Base-by-base conservation (phyloP, 2,888 invertebrate species). In the Mantis religiosa region DNA sequence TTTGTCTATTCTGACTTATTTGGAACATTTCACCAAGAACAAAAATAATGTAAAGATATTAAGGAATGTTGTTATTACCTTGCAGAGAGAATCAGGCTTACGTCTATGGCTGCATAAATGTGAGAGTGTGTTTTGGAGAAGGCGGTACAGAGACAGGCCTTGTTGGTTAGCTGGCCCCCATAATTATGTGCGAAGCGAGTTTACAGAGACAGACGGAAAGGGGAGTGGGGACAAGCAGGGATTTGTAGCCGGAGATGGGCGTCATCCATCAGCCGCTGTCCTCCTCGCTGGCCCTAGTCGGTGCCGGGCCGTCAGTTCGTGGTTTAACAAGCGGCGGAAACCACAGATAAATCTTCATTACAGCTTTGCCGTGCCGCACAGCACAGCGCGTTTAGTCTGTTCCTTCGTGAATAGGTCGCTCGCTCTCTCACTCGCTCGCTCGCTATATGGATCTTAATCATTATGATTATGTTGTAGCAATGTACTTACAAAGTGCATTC, bases 291-390 rank as follows among this genome's bases (percentile, higher is more conserved):
- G 71, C 86, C 81, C 28, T 86, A 86, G 71, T 86, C 71, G 71
- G 71, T 86, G 86, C 28, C n/a, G 28, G 41, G 85, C 85, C 54
- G 86, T 28, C 34, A 30, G 87, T 88, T 85, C 88, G 83, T 84
- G 71, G 88, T 82, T 84, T 89, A 89, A 89, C 89, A 88, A 88
- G 88, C 88, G 88, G 54, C 82, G 88, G 89, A 89, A 89, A 89
- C 89, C 89, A 82, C 88, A 89, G 88, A 89, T 89, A 89, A 89
- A 89, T 89, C 89, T 88, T 88, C 88, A 88, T 88, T 88, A 88
- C 30, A 28, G 84, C 30, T 25, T 30, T 9, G 87, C 30, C 20
- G 30, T 14, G 28, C 28, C 7, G 54, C 54, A 71, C 54, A 71
- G 54, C 54, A 71, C 54, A 71, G 54, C 84, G 84, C 84, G 84